Percentiles rank a stretch among this genome's conserved stretches.
These are phyloP conservation scores for Dendrocincla fuliginosa DNA, from an alignment of 2,797 vertebrate species.

Conservation along the genomic window DNA sequence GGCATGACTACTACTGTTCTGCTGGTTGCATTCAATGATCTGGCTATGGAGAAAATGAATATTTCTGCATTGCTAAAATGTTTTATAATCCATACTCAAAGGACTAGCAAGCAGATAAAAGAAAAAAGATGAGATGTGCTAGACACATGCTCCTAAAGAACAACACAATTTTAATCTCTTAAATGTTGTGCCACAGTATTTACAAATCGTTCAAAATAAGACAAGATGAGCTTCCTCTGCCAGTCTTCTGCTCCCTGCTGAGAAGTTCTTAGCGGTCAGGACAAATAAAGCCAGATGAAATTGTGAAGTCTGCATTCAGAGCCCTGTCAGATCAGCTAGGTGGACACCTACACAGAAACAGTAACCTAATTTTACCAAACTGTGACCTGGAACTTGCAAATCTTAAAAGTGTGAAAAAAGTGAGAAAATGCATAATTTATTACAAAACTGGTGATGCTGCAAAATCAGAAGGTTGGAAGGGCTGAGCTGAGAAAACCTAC, in stretches of 20 bases:
- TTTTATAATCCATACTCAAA: neutral
- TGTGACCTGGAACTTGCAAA: neutral
- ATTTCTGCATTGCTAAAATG: constrained; percentile 3
- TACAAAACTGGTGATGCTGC: neutral
- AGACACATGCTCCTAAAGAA: neutral
- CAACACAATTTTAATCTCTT: neutral
- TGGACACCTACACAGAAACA: neutral
- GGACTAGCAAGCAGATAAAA: neutral
- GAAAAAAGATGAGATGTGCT: neutral
- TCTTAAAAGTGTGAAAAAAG: neutral
- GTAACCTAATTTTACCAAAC: neutral
- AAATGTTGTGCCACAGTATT: neutral
- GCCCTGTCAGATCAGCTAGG: neutral
- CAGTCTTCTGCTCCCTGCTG: neutral
- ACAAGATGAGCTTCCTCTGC: neutral
- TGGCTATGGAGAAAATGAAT: neutral
- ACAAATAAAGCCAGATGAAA: neutral
- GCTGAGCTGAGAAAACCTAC: neutral
- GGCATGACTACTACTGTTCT: neutral
- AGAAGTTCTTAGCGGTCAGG: neutral
- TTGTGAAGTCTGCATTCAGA: neutral
- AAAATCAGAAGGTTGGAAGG: neutral
- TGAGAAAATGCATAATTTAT: neutral
- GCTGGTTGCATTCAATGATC: neutral
- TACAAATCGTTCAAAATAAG: neutral